Percentiles rank a stretch among this genome's conserved stretches.
These are phyloP conservation scores for Aphelenchoides bicaudatus DNA, from an alignment of 2,888 invertebrate species.

Conservation along the genomic window DNA sequence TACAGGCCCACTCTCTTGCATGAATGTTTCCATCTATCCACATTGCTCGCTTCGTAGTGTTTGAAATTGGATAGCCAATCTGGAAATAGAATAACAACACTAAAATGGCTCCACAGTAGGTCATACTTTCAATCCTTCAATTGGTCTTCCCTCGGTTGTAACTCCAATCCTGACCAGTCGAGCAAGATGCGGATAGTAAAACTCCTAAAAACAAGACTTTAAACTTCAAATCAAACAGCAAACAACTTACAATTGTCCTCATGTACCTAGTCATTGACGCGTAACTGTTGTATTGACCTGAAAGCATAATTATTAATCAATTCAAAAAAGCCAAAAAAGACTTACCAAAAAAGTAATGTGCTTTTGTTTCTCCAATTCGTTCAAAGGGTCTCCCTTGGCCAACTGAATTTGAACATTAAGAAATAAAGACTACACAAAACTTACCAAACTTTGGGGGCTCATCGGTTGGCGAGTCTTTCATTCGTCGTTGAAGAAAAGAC, in stretches of 20 bases:
- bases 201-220: conserved; percentile 37
- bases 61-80: conserved; percentile 41
- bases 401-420: conserved; percentile 12
- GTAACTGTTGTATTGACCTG: conserved; percentile 54
- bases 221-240: conserved; percentile 1
- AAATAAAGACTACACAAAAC: not conserved
- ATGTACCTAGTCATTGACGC: conserved; percentile 52
- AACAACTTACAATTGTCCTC: conserved; percentile 30
- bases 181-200: conserved; percentile 54
- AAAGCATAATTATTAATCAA: conserved; percentile 41
- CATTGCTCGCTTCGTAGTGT: conserved; percentile 46
- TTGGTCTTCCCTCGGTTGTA: conserved; percentile 57
- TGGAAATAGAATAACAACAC: conserved; percentile 21
- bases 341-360: conserved; percentile 40
- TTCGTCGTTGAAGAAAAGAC: conserved; percentile 1
- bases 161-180: conserved; percentile 52
- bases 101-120: conserved; percentile 2
- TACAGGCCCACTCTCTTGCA: too few relatives aligned
- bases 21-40: conserved; percentile 60
- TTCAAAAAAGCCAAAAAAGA: conserved; percentile 15
- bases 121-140: conserved; percentile 54
- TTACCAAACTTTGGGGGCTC: conserved; percentile 11
- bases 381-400: conserved; percentile 24
- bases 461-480: conserved; percentile 19
- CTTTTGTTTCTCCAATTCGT: conserved; percentile 40